A percentile compares a stretch with the other conserved stretches of the same genome.
Conservation (phyloP, 2,113 vertebrate species). For the Dromas ardeola region DNA sequence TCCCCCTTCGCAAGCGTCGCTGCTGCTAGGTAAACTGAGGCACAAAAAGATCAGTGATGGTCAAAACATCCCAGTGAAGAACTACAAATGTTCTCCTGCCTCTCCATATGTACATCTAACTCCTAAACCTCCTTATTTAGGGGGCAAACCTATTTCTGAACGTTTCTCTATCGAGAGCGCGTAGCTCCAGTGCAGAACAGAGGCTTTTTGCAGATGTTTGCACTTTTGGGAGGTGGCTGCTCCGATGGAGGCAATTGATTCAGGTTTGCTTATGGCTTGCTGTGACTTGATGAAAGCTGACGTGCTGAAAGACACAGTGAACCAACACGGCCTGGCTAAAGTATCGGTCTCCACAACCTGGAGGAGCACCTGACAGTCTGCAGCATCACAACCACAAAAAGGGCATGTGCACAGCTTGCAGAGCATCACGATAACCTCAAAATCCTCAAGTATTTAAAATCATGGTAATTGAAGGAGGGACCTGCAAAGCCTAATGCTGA, state of each 20-base stretch:
- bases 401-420: fast-evolving
- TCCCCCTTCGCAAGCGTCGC: fast-evolving
- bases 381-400: not conserved
- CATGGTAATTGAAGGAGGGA: not conserved
- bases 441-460: not conserved
- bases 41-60: not conserved
- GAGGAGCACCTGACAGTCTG: not conserved
- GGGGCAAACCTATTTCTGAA: not conserved
- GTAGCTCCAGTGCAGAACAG: not conserved
- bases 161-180: fast-evolving
- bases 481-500: not conserved
- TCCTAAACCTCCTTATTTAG: not conserved
- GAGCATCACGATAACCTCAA: not conserved
- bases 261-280: not conserved
- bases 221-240: not conserved
- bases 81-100: not conserved
- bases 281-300: not conserved
- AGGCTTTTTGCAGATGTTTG: not conserved
- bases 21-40: not conserved
- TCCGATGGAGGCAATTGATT: not conserved
- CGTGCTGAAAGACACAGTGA: not conserved
- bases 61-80: not conserved
- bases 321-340: not conserved
- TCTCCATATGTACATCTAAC: not conserved
- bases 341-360: not conserved